phyloP scores from a whole-genome alignment of 2,888 invertebrate species.

The Sphaeridia pumilis region DNA sequence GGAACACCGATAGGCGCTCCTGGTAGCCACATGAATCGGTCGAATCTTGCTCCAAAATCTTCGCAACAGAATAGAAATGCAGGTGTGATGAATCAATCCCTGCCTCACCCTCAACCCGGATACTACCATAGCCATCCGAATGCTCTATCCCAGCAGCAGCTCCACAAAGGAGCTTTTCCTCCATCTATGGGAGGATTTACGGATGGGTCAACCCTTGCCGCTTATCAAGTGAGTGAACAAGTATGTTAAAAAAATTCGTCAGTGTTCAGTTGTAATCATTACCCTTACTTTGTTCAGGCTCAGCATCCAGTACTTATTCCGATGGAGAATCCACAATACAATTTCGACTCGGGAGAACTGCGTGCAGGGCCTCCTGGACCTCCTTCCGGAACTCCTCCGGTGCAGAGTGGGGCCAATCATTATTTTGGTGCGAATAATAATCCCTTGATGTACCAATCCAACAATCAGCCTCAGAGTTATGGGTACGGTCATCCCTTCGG shows the following conservation, averaged over 20 bases:
- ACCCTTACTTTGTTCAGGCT: conserved; percentile 5
- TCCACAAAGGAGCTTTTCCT: conserved; percentile 24
- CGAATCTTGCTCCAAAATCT: conserved; percentile 22
- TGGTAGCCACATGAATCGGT: conserved; percentile 21
- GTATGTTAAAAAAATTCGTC: background rate
- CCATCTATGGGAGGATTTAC: conserved; percentile 26
- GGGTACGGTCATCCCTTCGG: conserved; percentile 9
- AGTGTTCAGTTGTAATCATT: background rate
- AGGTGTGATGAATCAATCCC: conserved; percentile 20
- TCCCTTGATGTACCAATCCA: conserved; percentile 23
- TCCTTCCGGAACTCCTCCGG: conserved; percentile 31
- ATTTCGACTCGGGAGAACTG: conserved; percentile 25
- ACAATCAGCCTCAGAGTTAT: conserved; percentile 4
- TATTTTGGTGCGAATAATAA: conserved; percentile 28
- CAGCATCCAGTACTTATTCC: conserved; percentile 25
- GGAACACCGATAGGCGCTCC: conserved; percentile 15
- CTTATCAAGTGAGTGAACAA: conserved; percentile 17
- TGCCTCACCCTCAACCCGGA: conserved; percentile 22
- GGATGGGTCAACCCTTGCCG: conserved; percentile 23
- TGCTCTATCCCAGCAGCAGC: conserved; percentile 20
- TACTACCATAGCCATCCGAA: conserved; percentile 31
- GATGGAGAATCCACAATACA: conserved; percentile 26
- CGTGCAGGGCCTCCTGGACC: conserved; percentile 27
- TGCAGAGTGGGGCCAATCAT: conserved; percentile 24
- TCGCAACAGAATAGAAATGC: conserved; percentile 14